phyloP scores from a whole-genome alignment of 1,140 invertebrate genomes.

The Acromyrmex charruanus region DNA sequence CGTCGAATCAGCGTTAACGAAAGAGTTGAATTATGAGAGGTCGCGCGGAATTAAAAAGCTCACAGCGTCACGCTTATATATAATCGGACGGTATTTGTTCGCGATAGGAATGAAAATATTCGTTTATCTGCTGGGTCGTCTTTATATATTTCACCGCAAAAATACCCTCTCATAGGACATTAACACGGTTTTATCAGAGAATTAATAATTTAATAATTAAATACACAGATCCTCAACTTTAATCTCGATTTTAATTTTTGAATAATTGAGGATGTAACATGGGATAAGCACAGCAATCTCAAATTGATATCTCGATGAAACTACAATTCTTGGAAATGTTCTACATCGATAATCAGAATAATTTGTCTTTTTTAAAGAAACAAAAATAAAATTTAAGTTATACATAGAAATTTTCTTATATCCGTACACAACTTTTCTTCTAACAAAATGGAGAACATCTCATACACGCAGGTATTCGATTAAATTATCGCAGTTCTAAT shows the following conservation, averaged over 20 bases:
- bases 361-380: not conserved
- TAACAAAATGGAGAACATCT: not conserved
- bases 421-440: not conserved
- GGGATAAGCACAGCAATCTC: not conserved
- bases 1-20: constrained; percentile 74
- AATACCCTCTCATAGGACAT: not conserved
- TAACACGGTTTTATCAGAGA: not conserved
- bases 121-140: constrained; percentile 7
- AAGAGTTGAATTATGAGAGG: constrained; percentile 40
- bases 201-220: not conserved
- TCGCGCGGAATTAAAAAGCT: constrained; percentile 64
- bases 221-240: not conserved
- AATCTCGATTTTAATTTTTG: not conserved
- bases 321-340: not conserved
- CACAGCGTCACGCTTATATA: constrained; percentile 1
- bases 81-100: constrained; percentile 42
- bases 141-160: not conserved
- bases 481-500: constrained; percentile 6
- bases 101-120: constrained; percentile 19
- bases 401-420: not conserved
- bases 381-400: not conserved
- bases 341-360: not conserved
- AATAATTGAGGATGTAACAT: not conserved
- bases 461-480: not conserved
- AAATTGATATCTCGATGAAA: not conserved